phyloP scores from a whole-genome alignment of 1,140 invertebrate genomes.

The Penaeus chinensis region DNA sequence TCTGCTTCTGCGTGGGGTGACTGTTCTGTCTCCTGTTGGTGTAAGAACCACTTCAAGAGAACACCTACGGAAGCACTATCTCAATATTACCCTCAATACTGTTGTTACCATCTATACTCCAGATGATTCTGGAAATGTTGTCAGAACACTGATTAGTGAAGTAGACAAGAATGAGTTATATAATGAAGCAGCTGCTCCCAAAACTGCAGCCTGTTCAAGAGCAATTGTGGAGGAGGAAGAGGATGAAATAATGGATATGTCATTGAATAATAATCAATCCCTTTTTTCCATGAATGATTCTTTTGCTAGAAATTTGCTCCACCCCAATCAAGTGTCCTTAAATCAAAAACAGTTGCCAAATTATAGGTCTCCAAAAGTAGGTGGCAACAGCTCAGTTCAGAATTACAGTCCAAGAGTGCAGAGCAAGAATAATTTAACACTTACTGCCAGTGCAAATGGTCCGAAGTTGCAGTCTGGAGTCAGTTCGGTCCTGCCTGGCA shows the following conservation, averaged over 20 bases:
- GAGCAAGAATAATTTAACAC: no score
- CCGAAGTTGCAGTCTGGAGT: no score
- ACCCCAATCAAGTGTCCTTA: no score
- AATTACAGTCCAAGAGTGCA: no score
- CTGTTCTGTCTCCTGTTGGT: slow-evolving; percentile 36
- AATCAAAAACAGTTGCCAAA: no score
- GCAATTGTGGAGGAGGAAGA: slow-evolving; percentile 48
- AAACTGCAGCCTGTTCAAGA: not conserved
- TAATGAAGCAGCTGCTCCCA: not conserved
- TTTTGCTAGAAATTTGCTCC: not conserved
- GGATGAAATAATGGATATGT: not conserved
- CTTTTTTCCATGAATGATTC: slow-evolving; percentile 22
- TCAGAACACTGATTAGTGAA: slow-evolving; percentile 6
- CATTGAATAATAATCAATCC: not conserved
- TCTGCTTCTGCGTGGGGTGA: slow-evolving; percentile 38
- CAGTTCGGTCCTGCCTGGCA: no score
- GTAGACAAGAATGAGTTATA: not conserved
- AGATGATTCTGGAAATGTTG: slow-evolving; percentile 31
- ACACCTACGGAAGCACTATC: slow-evolving; percentile 37
- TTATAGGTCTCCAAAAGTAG: no score
- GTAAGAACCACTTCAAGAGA: not conserved
- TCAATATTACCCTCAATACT: slow-evolving; percentile 44
- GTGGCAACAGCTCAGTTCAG: no score
- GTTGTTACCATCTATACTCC: slow-evolving; percentile 46
- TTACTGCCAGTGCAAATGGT: no score